phyloP scores from a whole-genome alignment of 2,113 vertebrate species.

The Pomatorhinus ruficollis region DNA sequence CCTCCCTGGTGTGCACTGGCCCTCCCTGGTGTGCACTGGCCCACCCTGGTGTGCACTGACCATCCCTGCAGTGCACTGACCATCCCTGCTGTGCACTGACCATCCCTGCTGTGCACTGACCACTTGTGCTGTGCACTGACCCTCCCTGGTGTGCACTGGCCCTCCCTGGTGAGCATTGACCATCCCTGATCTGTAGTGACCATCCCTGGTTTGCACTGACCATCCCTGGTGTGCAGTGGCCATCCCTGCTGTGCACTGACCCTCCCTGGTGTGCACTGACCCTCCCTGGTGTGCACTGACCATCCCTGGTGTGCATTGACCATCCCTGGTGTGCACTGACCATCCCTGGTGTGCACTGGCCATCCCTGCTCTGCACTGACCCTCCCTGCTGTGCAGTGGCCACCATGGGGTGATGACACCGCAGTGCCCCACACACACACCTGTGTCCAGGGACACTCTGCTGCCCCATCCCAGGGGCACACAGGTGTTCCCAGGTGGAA shows the following conservation, averaged over 20 bases:
- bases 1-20: rapidly evolving
- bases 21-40: rapidly evolving
- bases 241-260: rapidly evolving
- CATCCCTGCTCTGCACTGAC: rapidly evolving
- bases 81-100: rapidly evolving
- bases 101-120: rapidly evolving
- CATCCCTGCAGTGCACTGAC: rapidly evolving
- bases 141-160: rapidly evolving
- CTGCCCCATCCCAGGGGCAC: background rate
- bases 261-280: background rate
- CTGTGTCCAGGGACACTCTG: background rate
- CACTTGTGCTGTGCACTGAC: rapidly evolving
- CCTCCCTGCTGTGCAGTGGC: rapidly evolving
- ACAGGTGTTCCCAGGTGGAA: conserved; percentile 68
- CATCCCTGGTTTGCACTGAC: background rate
- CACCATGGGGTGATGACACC: background rate
- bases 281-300: background rate
- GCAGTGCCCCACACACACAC: rapidly evolving
- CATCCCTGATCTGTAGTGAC: rapidly evolving
- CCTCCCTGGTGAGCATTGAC: rapidly evolving
- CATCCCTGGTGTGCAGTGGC: rapidly evolving
- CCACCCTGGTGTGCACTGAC: rapidly evolving
- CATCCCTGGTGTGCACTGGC: rapidly evolving
- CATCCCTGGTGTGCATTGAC: rapidly evolving
- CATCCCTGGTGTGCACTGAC: rapidly evolving